phyloP scores from a whole-genome alignment of 2,113 vertebrate species.

The Pteropus alecto region DNA sequence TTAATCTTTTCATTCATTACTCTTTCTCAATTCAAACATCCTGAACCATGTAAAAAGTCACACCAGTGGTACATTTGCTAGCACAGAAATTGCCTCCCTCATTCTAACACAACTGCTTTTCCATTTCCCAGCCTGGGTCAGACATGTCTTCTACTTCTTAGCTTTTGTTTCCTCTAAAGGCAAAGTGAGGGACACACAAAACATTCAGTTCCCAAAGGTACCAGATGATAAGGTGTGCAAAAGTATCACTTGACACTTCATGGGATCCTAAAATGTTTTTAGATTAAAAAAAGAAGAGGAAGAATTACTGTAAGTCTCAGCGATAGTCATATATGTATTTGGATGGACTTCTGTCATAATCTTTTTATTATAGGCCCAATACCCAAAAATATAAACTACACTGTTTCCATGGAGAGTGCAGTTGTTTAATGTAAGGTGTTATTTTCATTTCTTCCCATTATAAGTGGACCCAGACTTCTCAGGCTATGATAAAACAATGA shows the following conservation, averaged over 20 bases:
- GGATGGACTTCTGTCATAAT: neutral
- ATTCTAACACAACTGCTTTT: neutral
- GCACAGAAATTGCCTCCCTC: neutral
- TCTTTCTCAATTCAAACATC: neutral
- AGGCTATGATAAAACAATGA: neutral
- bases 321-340: neutral
- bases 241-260: neutral
- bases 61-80: neutral
- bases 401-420: neutral
- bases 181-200: neutral
- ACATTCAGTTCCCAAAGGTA: neutral
- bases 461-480: neutral
- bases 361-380: neutral
- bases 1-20: neutral
- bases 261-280: neutral
- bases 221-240: neutral
- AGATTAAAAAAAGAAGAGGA: neutral
- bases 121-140: neutral
- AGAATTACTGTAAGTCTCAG: neutral
- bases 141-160: neutral
- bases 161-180: neutral
- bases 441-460: neutral
- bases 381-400: neutral
- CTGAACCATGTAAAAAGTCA: neutral
- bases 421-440: neutral